phyloP scores from a whole-genome alignment of 2,888 invertebrate genomes.

The Balanococcus diminutus region DNA sequence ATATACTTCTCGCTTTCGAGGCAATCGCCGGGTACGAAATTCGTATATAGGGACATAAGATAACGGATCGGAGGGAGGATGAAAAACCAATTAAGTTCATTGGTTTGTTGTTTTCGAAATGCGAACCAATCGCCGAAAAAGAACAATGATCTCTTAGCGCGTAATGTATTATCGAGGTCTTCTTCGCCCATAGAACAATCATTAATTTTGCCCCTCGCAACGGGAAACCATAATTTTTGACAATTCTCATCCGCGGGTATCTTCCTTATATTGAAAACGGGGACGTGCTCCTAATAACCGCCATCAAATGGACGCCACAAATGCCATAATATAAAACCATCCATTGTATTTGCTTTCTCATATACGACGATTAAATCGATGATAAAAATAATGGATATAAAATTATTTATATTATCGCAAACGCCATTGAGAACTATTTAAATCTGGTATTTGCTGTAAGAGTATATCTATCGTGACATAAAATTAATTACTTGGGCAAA shows the following conservation, averaged over 20 bases:
- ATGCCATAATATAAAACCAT: constrained; percentile 34
- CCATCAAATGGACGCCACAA: constrained; percentile 46
- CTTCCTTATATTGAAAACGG: constrained; percentile 15
- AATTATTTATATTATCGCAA: background rate
- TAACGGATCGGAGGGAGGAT: constrained; percentile 44
- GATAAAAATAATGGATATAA: background rate
- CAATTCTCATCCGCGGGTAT: constrained; percentile 48
- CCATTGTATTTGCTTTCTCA: constrained; percentile 52
- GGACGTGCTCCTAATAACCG: constrained; percentile 44
- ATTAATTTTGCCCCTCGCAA: constrained; percentile 50
- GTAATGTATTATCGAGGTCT: constrained; percentile 40
- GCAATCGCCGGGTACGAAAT: background rate
- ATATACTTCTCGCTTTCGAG: background rate
- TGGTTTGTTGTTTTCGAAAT: constrained; percentile 44
- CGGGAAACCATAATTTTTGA: constrained; percentile 54
- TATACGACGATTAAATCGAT: constrained; percentile 23
- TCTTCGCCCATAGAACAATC: constrained; percentile 47
- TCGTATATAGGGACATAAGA: background rate
- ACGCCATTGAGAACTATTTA: background rate
- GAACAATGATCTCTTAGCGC: constrained; percentile 36
- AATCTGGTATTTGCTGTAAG: background rate
- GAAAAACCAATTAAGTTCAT: constrained; percentile 49
- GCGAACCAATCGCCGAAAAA: constrained; percentile 47
- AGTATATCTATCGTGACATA: background rate
- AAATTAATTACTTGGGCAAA: background rate